Evolutionary conservation across 2,113 vertebrate species (phyloP), one percentile per base, ranked within the genome.

Genomic region (Lasiurus cinereus): DNA sequence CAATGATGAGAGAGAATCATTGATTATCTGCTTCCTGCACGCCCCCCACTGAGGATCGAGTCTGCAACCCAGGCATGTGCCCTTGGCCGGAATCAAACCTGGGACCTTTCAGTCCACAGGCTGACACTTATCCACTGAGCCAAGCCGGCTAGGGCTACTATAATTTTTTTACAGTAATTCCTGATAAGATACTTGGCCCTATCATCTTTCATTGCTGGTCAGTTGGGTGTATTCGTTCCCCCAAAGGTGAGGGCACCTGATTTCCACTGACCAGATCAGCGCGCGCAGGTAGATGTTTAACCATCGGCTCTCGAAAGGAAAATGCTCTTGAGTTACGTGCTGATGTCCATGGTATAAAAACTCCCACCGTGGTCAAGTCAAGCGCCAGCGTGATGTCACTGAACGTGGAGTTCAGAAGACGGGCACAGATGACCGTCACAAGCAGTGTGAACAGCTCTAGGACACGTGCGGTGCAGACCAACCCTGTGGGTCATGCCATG

Each of bases 131-230:
- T 50, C 15, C 50, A 52, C 50, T 52, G 50, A 52, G 15, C 50
- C 50, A 52, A 52, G 16, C 50, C 50, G 50, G 39, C 39, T 39
- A 39, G 39, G 39, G 39, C 39, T 39, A 39, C 39, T 39, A 5
- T 39, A 39, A 39, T 39, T 39, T 39, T 39, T 39, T 39, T 39
- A 24, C 24, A 62, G 74, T 67, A 56, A 78, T 82, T 59, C 76
- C 80, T 77, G 46, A 43, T 2, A 24, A 29, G 67, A 70, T 15
- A 50, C 33, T 39, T 62, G 54, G 2, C 10, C 79, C 52, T 86
- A 9, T 76, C 4, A 0, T 21, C 0, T 36, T 1, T 22, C 27
- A 5, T 43, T 22, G 87, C 90, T 39, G 8, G 7, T 43, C 77
- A 48, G 0, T 50, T n/a, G 16, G 21, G 19, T 89, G 6, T 73